A percentile compares a stretch with the other conserved stretches of the same genome.
These are phyloP conservation scores for Aproaerema taeniolella DNA, from an alignment of 2,888 invertebrate genomes.

Conservation along the genomic window DNA sequence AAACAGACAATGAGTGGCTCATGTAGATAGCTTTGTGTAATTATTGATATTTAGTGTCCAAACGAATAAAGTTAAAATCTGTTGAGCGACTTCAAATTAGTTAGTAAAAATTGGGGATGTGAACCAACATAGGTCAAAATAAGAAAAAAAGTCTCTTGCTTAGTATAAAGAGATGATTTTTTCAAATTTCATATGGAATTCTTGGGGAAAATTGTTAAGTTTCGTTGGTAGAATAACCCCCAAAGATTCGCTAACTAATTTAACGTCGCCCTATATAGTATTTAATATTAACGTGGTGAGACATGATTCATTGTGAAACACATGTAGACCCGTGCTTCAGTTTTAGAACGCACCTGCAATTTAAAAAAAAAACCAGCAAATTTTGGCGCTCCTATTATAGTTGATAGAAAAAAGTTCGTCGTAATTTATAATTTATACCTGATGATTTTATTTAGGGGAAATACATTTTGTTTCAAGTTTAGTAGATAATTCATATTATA, in stretches of 20 bases:
- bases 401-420: conserved; percentile 30
- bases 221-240: no score
- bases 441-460: conserved; percentile 43
- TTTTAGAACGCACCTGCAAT: conserved; percentile 47
- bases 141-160: no score
- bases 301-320: no score
- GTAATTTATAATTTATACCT: conserved; percentile 53
- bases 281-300: conserved; percentile 41
- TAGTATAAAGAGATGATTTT: no score
- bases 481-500: conserved; percentile 63
- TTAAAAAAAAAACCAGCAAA: no score
- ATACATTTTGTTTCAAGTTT: conserved; percentile 43
- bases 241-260: no score
- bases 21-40: conserved; percentile 77
- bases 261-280: no score
- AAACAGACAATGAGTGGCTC: conserved; percentile 61
- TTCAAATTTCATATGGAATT: no score
- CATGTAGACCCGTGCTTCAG: conserved; percentile 42
- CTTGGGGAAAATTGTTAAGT: no score
- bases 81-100: no score
- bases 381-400: conserved; percentile 49
- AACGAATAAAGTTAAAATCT: conserved; percentile 48
- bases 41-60: conserved; percentile 72
- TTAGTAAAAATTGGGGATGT: no score
- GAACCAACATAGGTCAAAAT: no score